Conservation (phyloP, 1,140 invertebrate genomes). For the Anthonomus grandis region DNA sequence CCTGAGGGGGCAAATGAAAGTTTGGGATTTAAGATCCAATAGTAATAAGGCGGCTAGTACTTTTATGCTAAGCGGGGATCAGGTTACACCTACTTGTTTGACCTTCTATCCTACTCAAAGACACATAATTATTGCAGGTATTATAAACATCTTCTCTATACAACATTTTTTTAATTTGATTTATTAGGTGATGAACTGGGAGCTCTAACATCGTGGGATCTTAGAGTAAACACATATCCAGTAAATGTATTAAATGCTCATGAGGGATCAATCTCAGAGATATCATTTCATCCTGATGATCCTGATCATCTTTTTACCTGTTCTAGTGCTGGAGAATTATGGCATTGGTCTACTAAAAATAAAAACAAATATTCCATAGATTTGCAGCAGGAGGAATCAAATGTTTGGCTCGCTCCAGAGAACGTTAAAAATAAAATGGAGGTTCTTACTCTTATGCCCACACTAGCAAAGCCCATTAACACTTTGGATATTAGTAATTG, state of each 20-base stretch:
- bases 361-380: constrained; percentile 22
- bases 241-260: constrained; percentile 78
- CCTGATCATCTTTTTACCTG: constrained; percentile 80
- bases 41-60: constrained; percentile 57
- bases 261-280: constrained; percentile 70
- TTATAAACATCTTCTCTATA: constrained; percentile 59
- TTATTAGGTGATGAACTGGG: constrained; percentile 38
- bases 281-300: constrained; percentile 77
- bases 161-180: not conserved
- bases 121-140: constrained; percentile 78
- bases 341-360: constrained; percentile 68
- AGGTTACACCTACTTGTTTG: constrained; percentile 68
- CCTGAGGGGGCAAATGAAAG: constrained; percentile 79
- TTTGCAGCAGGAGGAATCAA: constrained; percentile 48
- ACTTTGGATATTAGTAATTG: constrained; percentile 71
- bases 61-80: constrained; percentile 64
- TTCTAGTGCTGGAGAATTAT: constrained; percentile 75
- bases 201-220: constrained; percentile 83
- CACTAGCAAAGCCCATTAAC: constrained; percentile 72
- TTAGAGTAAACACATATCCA: constrained; percentile 75
- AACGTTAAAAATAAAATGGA: constrained; percentile 66
- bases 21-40: constrained; percentile 73
- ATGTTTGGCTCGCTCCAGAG: constrained; percentile 63
- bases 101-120: constrained; percentile 80
- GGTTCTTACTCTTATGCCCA: constrained; percentile 67